Base-by-base conservation (phyloP, 2,113 vertebrate genomes). In the Leptobrachium leishanense region DNA sequence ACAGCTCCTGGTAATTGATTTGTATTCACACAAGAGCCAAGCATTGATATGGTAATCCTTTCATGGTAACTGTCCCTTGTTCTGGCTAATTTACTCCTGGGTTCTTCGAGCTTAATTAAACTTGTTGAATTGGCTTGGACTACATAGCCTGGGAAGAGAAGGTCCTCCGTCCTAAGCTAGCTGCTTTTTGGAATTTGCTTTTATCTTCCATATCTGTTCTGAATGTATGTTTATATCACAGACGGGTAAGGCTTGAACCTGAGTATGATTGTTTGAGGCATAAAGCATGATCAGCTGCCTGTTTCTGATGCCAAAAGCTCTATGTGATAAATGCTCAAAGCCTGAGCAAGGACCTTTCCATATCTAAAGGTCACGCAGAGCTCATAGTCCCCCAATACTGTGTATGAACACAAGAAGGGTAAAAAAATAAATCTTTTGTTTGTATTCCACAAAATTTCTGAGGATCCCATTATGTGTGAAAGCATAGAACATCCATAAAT, bases 1-100 rank as follows among this genome's bases (percentile, higher is more conserved):
- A 81, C 78, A 81, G 78, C 78, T 81, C 78, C 78, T 81, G 78
- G 78, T 81, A 81, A 81, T 81, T 81, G 78, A 81, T 81, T 81
- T 81, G 78, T 81, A 81, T 81, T 81, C 78, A 81, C 72, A 81
- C 72, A 81, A 81, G 78, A 81, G 78, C 78, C 64, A 68, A 81
- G 78, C 78, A 81, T 81, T 81, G 78, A 81, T 81, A 81, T 81
- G 78, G 71, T 81, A 81, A 81, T 81, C 72, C 71, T 74, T 81
- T 81, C 78, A 81, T 81, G 72, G 78, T 81, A 81, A 81, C 78
- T 81, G 78, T 81, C 78, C 78, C 78, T 81, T 81, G 78, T 81
- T 81, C 78, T 81, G 78, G 78, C 78, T 81, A 81, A 81, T 81
- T 81, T 81, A 81, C 78, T 81, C 72, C 78, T n/a, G 68, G 78